Evolutionary conservation across 2,888 invertebrate species (phyloP), one percentile per base, ranked within the genome.

Genomic region (Mythimna vitellina): DNA sequence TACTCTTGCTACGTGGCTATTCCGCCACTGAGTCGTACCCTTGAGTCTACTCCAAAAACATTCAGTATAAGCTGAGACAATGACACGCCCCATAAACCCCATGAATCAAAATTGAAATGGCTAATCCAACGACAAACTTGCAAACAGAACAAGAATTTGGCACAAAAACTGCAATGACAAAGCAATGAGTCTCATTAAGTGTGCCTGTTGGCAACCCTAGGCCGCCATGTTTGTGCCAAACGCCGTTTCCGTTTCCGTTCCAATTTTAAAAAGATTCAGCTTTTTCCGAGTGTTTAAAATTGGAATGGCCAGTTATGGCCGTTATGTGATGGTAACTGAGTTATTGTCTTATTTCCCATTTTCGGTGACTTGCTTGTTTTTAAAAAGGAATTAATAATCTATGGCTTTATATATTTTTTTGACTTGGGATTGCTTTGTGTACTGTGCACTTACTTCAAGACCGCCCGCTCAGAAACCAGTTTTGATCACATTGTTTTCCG

Each of bases 171-270:
- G 79, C 83, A 81, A 80, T 82, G 71, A 80, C 75, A 83, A 74
- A 75, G 84, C 85, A 84, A 85, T 86, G 84, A 81, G 80, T 35
- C 80, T 87, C 86, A 86, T 88, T 87, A 89, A 82, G 38, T 70
- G 79, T 69, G 70, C 76, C 65, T 76, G 76, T 70, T 88, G 86
- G 85, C 85, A 85, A 76, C 73, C 79, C 76, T 70, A 61, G 42
- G 78, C 80, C 76, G 87, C 87, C 86, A 89, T 89, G 76, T 89
- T 87, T 86, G 87, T 88, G 86, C 86, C 85, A 85, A 85, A 82
- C 35, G 86, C 81, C 83, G 81, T 91, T 86, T 88, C 86, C 87
- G 80, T 60, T 86, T 90, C 89, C 91, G 90, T 89, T 92, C 90
- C 86, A 89, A 89, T 88, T 92, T 91, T 84, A 86, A 89, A 88